Base-by-base conservation (phyloP, 2,888 invertebrate species). In the Ceramica pisi region DNA sequence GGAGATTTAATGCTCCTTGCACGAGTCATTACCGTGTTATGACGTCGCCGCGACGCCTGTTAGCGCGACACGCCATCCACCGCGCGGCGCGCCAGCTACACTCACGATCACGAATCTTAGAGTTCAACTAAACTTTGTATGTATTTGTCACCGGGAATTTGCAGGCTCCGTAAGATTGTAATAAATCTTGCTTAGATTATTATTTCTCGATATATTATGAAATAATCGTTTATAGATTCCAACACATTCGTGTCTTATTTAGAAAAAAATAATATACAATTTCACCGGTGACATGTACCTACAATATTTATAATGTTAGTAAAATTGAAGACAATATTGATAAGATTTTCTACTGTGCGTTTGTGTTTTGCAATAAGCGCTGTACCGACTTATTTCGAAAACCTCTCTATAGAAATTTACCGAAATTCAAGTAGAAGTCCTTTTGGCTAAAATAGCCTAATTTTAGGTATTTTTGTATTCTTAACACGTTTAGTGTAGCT, bases 11-110 rank as follows among this genome's bases (percentile, higher is more conserved):
- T 77, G 73, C 77, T 64, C 68, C 63, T 70, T 77, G 66, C 73
- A 83, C 77, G 76, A 72, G 60, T 80, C 67, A 84, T 83, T 83
- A 81, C 31, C 75, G 67, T 57, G 75, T 82, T 80, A 85, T 74
- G 79, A 81, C 76, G 73, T 71, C 26, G 46, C 35, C 35, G 65
- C 44, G 23, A 53, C 61, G 71, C 66, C 63, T 75, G 78, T 68
- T 60, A 57, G 67, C 74, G 68, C 64, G 57, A 67, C 78, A 81
- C 21, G 21, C 38, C 35, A 67, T 69, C 66, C 59, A 53, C 23
- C 59, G 66, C 44, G 55, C 51, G 38, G 23, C n/a, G 46, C 46
- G 19, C 44, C 26, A 1, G 6, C 61, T 57, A 53, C 59, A 57
- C 71, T 73, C 69, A 60, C 16, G 21, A 16, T 62, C 46, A 56